Evolutionary conservation across 2,797 vertebrate species (phyloP).

Genomic region (Hemitrygon akajei): DNA sequence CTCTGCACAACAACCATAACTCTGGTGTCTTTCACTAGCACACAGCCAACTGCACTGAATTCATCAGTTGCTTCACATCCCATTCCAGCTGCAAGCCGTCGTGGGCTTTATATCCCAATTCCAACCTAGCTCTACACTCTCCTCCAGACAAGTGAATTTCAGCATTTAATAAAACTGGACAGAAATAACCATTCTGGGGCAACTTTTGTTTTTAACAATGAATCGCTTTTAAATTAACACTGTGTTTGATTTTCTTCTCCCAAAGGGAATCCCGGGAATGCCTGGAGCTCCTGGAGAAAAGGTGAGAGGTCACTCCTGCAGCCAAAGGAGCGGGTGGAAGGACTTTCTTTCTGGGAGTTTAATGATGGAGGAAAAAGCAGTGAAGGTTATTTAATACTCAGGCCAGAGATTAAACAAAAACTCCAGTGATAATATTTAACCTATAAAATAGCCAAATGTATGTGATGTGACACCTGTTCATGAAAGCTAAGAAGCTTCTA

Average conservation of each 20-base stretch:
- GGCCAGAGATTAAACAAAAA: no score
- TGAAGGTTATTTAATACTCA: no score
- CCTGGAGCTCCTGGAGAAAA: conserved; percentile 68
- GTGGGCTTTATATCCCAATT: not conserved
- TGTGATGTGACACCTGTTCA: no score
- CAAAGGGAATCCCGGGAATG: conserved; percentile 68
- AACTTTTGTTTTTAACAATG: not conserved
- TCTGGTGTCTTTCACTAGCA: not conserved
- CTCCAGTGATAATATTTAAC: no score
- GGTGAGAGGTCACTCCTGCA: conserved; percentile 45
- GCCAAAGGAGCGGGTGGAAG: not conserved
- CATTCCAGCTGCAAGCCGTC: not conserved
- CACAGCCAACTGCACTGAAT: not conserved
- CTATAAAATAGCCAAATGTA: no score
- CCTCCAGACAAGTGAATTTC: not conserved
- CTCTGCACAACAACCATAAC: not conserved
- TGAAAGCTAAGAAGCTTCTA: no score
- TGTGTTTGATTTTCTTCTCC: conserved; percentile 28
- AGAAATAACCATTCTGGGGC: not conserved
- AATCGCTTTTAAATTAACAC: not conserved
- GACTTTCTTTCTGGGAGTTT: not conserved
- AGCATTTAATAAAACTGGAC: not conserved
- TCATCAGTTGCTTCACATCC: not conserved
- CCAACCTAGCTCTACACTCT: not conserved
- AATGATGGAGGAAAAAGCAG: no score